phyloP scores from a whole-genome alignment of 2,797 vertebrate genomes.

The Melanitta fusca region DNA sequence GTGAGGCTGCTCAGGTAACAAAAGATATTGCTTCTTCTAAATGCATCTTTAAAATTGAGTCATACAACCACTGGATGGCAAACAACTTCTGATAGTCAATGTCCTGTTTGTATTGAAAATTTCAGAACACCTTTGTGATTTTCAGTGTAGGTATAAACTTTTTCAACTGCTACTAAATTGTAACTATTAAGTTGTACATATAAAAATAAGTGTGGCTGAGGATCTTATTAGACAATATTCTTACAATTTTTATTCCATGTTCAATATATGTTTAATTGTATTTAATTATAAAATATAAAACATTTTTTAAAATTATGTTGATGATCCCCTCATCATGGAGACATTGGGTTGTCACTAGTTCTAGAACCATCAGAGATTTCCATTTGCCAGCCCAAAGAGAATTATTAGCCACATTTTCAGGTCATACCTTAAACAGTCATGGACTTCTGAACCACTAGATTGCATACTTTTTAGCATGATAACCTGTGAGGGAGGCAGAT shows the following conservation, averaged over 20 bases:
- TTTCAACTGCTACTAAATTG: neutral
- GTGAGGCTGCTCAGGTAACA: neutral
- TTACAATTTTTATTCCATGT: neutral
- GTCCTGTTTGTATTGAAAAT: neutral
- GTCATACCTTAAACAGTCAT: rapidly evolving
- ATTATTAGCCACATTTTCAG: neutral
- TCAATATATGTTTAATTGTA: neutral
- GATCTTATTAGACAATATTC: neutral
- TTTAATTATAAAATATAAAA: neutral
- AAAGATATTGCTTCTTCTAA: neutral
- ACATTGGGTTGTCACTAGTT: too few species aligned
- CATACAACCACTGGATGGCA: neutral
- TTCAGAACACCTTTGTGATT: neutral
- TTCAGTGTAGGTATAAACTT: neutral
- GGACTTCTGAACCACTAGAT: neutral
- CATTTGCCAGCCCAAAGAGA: neutral
- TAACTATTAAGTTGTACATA: neutral
- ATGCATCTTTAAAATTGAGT: neutral
- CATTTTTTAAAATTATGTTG: neutral
- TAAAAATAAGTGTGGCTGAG: neutral
- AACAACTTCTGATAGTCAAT: neutral
- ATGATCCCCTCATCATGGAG: neutral
- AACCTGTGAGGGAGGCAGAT: neutral
- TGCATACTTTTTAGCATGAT: neutral
- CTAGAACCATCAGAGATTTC: neutral